Evolutionary conservation across 2,113 vertebrate genomes (phyloP).

Genomic region (Gobio gobio): DNA sequence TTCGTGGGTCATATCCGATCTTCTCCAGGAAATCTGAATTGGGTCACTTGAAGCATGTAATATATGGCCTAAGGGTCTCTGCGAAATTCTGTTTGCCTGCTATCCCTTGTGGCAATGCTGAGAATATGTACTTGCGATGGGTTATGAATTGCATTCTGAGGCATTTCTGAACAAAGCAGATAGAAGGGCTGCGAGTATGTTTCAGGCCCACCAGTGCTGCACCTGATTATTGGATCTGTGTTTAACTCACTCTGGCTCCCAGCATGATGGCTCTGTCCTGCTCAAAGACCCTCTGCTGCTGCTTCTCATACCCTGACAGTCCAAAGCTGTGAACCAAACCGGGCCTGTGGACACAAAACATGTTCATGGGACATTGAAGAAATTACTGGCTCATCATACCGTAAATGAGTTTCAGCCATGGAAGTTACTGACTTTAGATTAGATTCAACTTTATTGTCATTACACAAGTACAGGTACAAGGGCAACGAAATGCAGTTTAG

Average conservation of each 20-base stretch:
- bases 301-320: constrained; percentile 91
- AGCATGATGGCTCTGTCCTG: constrained; percentile 92
- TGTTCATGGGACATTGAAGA: background rate
- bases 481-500: too few species aligned
- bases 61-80: background rate
- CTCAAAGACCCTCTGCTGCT: constrained; percentile 87
- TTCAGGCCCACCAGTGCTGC: background rate
- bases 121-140: background rate
- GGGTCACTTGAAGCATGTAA: too few species aligned
- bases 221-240: background rate
- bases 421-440: background rate
- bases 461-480: too few species aligned
- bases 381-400: background rate
- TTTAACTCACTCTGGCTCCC: constrained; percentile 83
- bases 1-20: too few species aligned
- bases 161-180: background rate
- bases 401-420: background rate
- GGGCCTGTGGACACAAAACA: constrained; percentile 75
- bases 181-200: background rate
- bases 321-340: constrained; percentile 94
- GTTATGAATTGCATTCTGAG: background rate
- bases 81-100: background rate
- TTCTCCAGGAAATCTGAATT: too few species aligned
- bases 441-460: too few species aligned
- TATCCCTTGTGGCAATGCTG: background rate